Percentiles rank a stretch among this genome's conserved stretches.
Evolutionary conservation across 1,140 invertebrate genomes (phyloP).

Genomic region (Lordiphosa stackelbergi): DNA sequence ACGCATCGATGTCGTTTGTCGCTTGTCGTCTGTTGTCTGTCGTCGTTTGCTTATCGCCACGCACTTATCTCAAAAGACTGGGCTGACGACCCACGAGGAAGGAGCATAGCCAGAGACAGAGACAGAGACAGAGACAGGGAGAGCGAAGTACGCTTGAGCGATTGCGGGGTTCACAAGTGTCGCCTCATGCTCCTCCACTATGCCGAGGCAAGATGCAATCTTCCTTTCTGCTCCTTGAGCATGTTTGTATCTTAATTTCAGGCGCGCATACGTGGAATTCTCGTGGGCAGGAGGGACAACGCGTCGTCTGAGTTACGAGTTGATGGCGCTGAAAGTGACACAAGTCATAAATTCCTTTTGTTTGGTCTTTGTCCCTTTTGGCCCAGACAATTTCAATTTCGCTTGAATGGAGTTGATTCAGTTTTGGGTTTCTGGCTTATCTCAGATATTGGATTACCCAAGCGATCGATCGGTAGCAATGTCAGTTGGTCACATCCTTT

Average conservation of each 20-base stretch:
- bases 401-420: slow-evolving; percentile 58
- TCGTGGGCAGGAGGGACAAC: slow-evolving; percentile 26
- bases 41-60: slow-evolving; percentile 61
- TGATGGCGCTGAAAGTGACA: slow-evolving; percentile 75
- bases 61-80: slow-evolving; percentile 55
- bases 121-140: slow-evolving; percentile 13
- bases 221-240: slow-evolving; percentile 61
- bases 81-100: slow-evolving; percentile 38
- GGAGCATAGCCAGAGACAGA: slow-evolving; percentile 12
- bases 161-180: slow-evolving; percentile 45
- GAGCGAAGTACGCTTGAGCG: slow-evolving; percentile 53
- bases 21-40: slow-evolving; percentile 54
- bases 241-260: slow-evolving; percentile 72
- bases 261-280: slow-evolving; percentile 72
- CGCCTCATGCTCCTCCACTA: slow-evolving; percentile 14
- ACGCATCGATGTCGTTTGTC: slow-evolving; percentile 62
- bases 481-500: slow-evolving; percentile 51
- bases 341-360: slow-evolving; percentile 76
- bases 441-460: slow-evolving; percentile 47
- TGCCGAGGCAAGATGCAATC: slow-evolving; percentile 46
- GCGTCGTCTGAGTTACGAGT: slow-evolving; percentile 69
- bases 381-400: slow-evolving; percentile 37
- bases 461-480: slow-evolving; percentile 58
- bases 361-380: slow-evolving; percentile 37
- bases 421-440: slow-evolving; percentile 14